Percentiles rank a stretch among this genome's conserved stretches.
These are phyloP conservation scores for Tolypeutes matacus DNA, from an alignment of 2,797 vertebrate genomes.

Conservation along the genomic window DNA sequence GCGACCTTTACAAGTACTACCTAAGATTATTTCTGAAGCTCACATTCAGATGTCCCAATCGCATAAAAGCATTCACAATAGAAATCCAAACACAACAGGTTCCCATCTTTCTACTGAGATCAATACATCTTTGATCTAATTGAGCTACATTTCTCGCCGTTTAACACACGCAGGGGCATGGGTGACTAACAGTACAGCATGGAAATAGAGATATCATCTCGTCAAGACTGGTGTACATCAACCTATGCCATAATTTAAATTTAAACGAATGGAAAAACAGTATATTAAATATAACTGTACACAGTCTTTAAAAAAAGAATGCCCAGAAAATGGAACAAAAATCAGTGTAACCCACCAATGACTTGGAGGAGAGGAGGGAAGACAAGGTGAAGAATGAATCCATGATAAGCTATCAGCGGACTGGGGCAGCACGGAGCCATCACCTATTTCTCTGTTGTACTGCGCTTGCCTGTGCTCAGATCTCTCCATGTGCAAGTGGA, in stretches of 20 bases:
- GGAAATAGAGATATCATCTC: neutral
- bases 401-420: conserved; percentile 59
- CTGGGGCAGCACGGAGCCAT: neutral
- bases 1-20: conserved; percentile 27
- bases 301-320: conserved; percentile 86
- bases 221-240: conserved; percentile 49
- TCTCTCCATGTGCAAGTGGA: conserved; percentile 64
- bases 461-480: conserved; percentile 61
- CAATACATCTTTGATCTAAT: neutral
- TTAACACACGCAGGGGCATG: neutral
- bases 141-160: accelerated
- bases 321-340: conserved; percentile 81
- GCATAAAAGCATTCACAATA: neutral
- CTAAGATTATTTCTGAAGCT: conserved; percentile 60
- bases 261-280: conserved; percentile 71
- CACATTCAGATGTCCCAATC: conserved; percentile 46
- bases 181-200: neutral
- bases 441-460: conserved; percentile 52
- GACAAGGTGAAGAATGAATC: neutral
- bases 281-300: conserved; percentile 78
- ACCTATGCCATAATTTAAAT: conserved; percentile 83
- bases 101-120: conserved; percentile 50
- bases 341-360: conserved; percentile 67
- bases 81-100: conserved; percentile 51
- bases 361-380: neutral